Percentiles rank a stretch among this genome's conserved stretches.
Conservation (phyloP, 2,888 invertebrate species). For the Sclerodermus sp. region DNA sequence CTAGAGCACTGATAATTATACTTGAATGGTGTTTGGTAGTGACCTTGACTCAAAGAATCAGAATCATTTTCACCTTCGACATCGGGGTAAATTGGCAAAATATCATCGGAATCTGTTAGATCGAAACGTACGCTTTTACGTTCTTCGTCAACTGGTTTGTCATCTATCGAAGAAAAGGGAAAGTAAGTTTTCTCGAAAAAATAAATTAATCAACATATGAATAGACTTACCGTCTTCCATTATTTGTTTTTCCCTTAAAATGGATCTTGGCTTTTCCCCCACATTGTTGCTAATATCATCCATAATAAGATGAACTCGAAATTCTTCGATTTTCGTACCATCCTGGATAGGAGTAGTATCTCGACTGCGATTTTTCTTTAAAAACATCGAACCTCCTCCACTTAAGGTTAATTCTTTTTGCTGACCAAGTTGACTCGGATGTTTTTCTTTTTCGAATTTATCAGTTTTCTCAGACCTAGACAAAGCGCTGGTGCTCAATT, state of each 20-base stretch:
- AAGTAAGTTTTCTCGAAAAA: background rate
- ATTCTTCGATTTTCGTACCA: constrained; percentile 39
- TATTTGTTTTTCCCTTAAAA: constrained; percentile 47
- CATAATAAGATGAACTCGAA: constrained; percentile 31
- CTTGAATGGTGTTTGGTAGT: background rate
- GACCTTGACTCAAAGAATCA: constrained; percentile 5
- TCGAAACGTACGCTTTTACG: constrained; percentile 75
- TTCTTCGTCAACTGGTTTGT: constrained; percentile 67
- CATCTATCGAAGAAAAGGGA: constrained; percentile 33
- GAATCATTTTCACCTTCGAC: constrained; percentile 34
- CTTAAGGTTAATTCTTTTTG: constrained; percentile 54
- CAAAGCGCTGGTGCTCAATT: constrained; percentile 40
- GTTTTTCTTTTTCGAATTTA: constrained; percentile 53
- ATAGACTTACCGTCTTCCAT: constrained; percentile 47
- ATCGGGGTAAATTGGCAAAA: constrained; percentile 28
- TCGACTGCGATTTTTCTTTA: constrained; percentile 59
- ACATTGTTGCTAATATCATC: constrained; percentile 17
- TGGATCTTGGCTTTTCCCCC: constrained; percentile 51
- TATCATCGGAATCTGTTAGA: constrained; percentile 52
- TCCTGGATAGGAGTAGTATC: constrained; percentile 50
- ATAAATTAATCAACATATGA: background rate
- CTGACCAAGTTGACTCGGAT: constrained; percentile 55
- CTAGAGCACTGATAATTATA: background rate
- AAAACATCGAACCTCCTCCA: constrained; percentile 68
- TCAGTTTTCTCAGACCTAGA: constrained; percentile 35